phyloP scores from a whole-genome alignment of 2,888 invertebrate genomes.

The Neoscelio sp. region DNA sequence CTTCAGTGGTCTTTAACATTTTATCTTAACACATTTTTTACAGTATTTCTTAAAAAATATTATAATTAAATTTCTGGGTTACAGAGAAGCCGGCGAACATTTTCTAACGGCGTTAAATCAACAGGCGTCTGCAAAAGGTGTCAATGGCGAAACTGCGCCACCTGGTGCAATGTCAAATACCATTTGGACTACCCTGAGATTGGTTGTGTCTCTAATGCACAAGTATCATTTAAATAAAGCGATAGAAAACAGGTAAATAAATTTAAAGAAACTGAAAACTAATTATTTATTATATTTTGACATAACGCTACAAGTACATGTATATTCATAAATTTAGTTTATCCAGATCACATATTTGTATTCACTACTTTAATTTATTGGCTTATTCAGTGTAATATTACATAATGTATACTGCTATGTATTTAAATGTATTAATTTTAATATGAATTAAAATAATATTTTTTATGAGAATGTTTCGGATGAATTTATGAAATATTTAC shows the following conservation, averaged over 20 bases:
- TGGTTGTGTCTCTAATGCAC: slow-evolving; percentile 93
- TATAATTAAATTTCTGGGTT: slow-evolving; percentile 58
- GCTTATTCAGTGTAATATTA: too few relatives aligned
- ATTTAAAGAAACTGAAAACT: background rate
- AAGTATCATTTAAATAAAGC: slow-evolving; percentile 84
- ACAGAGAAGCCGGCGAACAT: slow-evolving; percentile 97
- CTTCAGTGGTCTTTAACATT: too few relatives aligned
- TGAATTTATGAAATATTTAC: too few relatives aligned
- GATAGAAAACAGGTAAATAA: slow-evolving; percentile 84
- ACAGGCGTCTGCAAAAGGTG: slow-evolving; percentile 90
- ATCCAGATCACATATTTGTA: too few relatives aligned
- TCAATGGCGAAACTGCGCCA: slow-evolving; percentile 81
- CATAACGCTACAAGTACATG: too few relatives aligned
- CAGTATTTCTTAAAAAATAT: slow-evolving; percentile 3
- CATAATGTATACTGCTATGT: too few relatives aligned
- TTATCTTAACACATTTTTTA: too few relatives aligned
- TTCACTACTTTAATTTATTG: too few relatives aligned
- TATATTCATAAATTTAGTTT: too few relatives aligned
- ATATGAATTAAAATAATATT: too few relatives aligned
- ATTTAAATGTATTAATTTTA: too few relatives aligned
- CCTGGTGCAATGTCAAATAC: slow-evolving; percentile 92
- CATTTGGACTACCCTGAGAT: slow-evolving; percentile 96
- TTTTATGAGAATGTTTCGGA: too few relatives aligned
- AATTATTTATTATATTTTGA: background rate
- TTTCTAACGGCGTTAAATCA: slow-evolving; percentile 96